Conservation (phyloP, 1,140 invertebrate genomes). For the Brachionus koreanus region DNA sequence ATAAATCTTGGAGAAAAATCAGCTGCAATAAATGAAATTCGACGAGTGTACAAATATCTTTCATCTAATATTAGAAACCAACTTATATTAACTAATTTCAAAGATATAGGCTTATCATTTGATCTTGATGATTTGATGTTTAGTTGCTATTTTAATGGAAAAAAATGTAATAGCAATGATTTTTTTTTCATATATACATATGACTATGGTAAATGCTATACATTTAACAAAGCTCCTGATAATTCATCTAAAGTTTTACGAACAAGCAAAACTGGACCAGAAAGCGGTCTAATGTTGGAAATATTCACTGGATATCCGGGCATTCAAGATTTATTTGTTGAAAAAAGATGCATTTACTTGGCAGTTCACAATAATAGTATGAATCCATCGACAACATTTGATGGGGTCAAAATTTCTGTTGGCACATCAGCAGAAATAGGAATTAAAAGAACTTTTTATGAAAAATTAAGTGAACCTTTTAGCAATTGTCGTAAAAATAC, state of each 20-base stretch:
- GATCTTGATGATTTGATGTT: neutral
- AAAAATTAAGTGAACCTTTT: neutral
- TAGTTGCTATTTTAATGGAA: constrained; percentile 26
- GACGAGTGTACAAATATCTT: neutral
- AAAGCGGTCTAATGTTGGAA: constrained; percentile 11
- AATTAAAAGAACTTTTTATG: neutral
- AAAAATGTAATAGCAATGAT: neutral
- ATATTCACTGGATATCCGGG: neutral
- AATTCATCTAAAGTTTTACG: neutral
- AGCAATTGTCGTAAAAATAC: neutral
- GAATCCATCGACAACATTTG: neutral
- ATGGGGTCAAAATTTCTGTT: neutral
- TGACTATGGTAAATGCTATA: neutral
- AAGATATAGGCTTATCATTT: neutral
- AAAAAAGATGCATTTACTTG: constrained; percentile 9
- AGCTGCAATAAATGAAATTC: neutral
- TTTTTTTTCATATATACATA: neutral
- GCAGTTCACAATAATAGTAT: neutral
- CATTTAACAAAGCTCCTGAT: neutral
- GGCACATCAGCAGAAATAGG: neutral
- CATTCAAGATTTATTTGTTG: neutral
- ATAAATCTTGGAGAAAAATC: neutral
- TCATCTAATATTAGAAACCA: neutral
- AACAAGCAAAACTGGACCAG: constrained; percentile 27
- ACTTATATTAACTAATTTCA: neutral